These are phyloP conservation scores for Laothoe populi DNA, from an alignment of 2,888 invertebrate species.

Conservation along the genomic window DNA sequence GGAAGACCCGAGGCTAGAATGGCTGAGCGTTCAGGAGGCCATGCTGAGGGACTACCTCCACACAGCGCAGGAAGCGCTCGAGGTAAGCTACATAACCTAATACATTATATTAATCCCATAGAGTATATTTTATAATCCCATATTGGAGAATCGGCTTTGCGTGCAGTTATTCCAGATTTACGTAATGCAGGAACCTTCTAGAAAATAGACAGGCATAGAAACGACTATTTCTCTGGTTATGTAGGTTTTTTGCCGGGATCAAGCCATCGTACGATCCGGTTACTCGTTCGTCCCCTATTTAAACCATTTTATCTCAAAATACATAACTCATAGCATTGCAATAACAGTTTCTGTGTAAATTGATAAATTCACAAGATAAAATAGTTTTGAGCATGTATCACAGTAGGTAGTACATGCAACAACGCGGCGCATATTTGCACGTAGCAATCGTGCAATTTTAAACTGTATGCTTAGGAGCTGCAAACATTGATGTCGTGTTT, in stretches of 20 bases:
- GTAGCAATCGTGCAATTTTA: constrained; percentile 33
- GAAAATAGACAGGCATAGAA: too few relatives aligned
- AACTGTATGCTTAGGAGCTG: constrained; percentile 11
- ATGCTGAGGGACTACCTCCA: constrained; percentile 98
- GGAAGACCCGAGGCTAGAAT: constrained; percentile 98
- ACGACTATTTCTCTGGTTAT: too few relatives aligned
- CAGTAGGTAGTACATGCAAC: not conserved
- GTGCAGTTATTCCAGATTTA: too few relatives aligned
- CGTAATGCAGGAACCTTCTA: too few relatives aligned
- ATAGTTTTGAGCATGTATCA: constrained; percentile 7
- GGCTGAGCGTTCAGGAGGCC: constrained; percentile 97
- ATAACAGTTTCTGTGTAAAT: not conserved
- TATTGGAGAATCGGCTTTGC: too few relatives aligned
- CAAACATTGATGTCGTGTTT: constrained; percentile 3
- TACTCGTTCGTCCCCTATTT: too few relatives aligned
- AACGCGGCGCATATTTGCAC: constrained; percentile 39
- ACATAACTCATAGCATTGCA: not conserved
- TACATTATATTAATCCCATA: too few relatives aligned
- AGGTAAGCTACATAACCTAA: too few relatives aligned
- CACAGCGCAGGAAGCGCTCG: constrained; percentile 97
- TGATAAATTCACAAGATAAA: constrained; percentile 17
- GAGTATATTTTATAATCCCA: too few relatives aligned
- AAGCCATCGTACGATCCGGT: too few relatives aligned
- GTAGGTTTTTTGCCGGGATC: not conserved
- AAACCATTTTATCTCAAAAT: not conserved